Evolutionary conservation across 2,888 invertebrate species (phyloP).

Genomic region (Microdon myrmicae): DNA sequence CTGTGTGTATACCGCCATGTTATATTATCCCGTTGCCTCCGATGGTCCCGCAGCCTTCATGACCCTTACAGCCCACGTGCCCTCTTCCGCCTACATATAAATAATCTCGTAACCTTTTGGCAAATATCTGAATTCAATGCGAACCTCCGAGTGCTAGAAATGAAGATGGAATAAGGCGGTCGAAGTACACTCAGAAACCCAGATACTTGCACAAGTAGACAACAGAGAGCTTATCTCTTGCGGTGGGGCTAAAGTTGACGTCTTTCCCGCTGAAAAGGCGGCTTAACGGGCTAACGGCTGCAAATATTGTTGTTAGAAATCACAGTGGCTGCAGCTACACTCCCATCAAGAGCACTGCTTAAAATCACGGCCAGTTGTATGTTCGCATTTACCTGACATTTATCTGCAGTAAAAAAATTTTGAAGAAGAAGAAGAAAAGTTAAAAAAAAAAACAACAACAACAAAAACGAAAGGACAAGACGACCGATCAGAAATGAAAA

Average conservation of each 20-base stretch:
- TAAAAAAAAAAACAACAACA: slow-evolving; percentile 7
- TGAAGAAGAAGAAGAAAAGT: slow-evolving; percentile 32
- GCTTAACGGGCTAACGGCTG: slow-evolving; percentile 10
- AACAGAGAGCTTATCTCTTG: slow-evolving; percentile 5
- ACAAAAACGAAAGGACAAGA: slow-evolving; percentile 13
- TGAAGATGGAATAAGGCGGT: slow-evolving; percentile 36
- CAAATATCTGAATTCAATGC: slow-evolving; percentile 27
- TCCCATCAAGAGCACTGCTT: no score
- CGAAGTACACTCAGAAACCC: slow-evolving; percentile 17
- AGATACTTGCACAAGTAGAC: slow-evolving; percentile 1
- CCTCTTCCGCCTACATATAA: no score
- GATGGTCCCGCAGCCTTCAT: neutral
- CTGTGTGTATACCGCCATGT: neutral
- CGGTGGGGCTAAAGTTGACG: slow-evolving; percentile 37
- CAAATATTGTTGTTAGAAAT: slow-evolving; percentile 18
- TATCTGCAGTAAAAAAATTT: slow-evolving; percentile 40
- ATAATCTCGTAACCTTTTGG: slow-evolving; percentile 44
- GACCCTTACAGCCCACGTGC: no score
- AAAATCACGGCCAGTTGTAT: slow-evolving; percentile 21
- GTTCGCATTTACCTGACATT: slow-evolving; percentile 46
- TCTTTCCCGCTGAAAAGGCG: slow-evolving; percentile 12
- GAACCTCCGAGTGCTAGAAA: slow-evolving; percentile 38
- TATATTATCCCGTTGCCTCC: slow-evolving; percentile 3
- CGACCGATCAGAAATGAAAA: no score
- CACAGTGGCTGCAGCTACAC: slow-evolving; percentile 11